These are phyloP conservation scores for Caracal caracal DNA, from an alignment of 2,113 vertebrate genomes.

Conservation along the genomic window DNA sequence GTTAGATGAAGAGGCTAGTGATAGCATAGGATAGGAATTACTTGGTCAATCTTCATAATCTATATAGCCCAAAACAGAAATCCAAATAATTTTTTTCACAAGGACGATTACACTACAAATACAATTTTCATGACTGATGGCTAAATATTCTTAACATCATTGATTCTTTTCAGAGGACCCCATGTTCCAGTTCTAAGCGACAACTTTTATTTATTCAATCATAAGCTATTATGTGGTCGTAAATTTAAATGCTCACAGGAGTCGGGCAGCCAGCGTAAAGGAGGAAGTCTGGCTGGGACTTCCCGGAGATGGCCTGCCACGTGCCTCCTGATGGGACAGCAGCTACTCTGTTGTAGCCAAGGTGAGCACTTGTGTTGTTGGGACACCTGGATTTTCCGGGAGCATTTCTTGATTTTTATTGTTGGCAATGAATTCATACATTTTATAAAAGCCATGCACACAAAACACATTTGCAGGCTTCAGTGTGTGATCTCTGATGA, in stretches of 20 bases:
- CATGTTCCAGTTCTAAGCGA: not conserved
- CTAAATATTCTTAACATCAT: not conserved
- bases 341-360: too few species aligned
- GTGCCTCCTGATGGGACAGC: fast-evolving
- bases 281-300: not conserved
- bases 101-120: slow-evolving; percentile 8
- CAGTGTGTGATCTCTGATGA: not conserved
- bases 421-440: not conserved
- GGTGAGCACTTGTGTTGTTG: not conserved
- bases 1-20: not conserved
- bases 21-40: not conserved
- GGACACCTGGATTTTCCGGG: not conserved
- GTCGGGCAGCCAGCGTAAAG: not conserved
- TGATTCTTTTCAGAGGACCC: not conserved
- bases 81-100: not conserved
- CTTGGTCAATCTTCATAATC: not conserved
- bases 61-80: not conserved
- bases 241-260: slow-evolving; percentile 14
- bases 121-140: not conserved
- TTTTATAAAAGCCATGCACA: not conserved
- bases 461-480: not conserved
- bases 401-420: not conserved
- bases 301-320: fast-evolving
- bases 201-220: slow-evolving; percentile 44
- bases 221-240: slow-evolving; percentile 6